phyloP scores from a whole-genome alignment of 2,113 vertebrate species.

The Panthera leo region DNA sequence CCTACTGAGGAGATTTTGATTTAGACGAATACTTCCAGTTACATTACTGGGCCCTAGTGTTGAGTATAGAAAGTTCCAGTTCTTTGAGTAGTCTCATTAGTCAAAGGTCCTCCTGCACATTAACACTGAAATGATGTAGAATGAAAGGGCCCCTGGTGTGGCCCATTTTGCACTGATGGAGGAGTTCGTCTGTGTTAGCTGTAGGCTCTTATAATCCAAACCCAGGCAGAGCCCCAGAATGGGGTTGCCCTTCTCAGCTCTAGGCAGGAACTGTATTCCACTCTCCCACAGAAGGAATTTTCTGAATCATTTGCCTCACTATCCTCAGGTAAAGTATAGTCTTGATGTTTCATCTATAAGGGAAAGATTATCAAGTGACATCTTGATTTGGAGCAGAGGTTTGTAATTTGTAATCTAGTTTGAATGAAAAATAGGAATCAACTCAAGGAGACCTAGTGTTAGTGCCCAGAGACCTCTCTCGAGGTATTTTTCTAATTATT shows the following conservation, averaged over 20 bases:
- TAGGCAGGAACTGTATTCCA: background rate
- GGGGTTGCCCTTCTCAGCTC: background rate
- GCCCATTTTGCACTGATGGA: background rate
- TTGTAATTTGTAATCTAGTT: conserved; percentile 16
- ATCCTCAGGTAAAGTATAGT: background rate
- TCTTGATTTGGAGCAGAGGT: conserved; percentile 17
- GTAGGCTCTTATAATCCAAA: background rate
- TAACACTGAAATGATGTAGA: background rate
- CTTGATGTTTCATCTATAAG: background rate
- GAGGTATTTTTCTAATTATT: background rate
- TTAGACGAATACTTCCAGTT: background rate
- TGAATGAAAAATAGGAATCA: background rate
- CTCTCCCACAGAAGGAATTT: background rate
- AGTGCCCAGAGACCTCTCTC: background rate
- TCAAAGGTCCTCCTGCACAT: background rate
- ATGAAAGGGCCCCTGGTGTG: background rate
- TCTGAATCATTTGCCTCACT: background rate
- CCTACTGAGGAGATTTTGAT: background rate
- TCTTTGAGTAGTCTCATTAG: background rate
- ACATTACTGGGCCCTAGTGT: background rate
- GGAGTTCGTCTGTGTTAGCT: background rate
- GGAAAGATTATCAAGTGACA: background rate
- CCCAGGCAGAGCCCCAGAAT: background rate
- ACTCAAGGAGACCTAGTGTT: background rate
- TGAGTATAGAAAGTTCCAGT: background rate